Percentiles rank a stretch among this genome's conserved stretches.
Conservation (phyloP, 2,797 vertebrate genomes). For the Pseudopleuronectes americanus region DNA sequence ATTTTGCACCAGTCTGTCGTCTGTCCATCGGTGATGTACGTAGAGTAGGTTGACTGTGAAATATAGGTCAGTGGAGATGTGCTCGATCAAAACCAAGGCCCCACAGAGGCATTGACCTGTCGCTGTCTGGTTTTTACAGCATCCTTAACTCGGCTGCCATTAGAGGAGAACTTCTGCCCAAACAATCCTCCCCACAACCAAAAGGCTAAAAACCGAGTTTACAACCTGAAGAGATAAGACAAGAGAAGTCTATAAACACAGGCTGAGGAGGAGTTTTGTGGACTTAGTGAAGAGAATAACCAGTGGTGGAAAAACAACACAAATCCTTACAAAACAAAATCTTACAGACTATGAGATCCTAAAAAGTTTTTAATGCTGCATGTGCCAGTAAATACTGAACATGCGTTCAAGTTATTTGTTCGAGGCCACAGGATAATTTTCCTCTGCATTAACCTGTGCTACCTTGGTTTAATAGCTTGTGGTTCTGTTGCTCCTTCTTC, state of each 20-base stretch:
- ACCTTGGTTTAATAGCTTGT: constrained; percentile 29
- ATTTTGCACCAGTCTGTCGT: constrained; percentile 53
- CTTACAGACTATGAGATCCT: too few species aligned
- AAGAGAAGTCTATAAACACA: too few species aligned
- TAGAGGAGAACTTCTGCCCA: constrained; percentile 46
- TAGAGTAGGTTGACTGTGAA: constrained; percentile 51
- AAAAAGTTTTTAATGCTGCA: too few species aligned
- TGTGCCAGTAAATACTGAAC: too few species aligned
- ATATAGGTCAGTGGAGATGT: constrained; percentile 62
- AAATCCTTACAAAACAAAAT: too few species aligned
- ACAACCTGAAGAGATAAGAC: too few species aligned
- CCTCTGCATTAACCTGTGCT: constrained; percentile 25
- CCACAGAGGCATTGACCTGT: constrained; percentile 44
- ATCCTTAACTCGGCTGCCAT: constrained; percentile 22
- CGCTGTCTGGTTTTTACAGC: constrained; percentile 51
- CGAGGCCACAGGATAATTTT: constrained; percentile 9
- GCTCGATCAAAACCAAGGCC: constrained; percentile 63
- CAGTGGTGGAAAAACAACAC: too few species aligned
- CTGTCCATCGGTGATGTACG: constrained; percentile 56
- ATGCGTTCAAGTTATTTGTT: not conserved
- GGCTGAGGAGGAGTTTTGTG: too few species aligned
- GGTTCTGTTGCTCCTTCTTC: constrained; percentile 32
- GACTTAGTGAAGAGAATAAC: too few species aligned
- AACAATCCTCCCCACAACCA: constrained; percentile 22
- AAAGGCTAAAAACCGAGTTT: not conserved